Evolutionary conservation across 2,888 invertebrate genomes (phyloP).

Genomic region (Pogonocherus hispidulus): DNA sequence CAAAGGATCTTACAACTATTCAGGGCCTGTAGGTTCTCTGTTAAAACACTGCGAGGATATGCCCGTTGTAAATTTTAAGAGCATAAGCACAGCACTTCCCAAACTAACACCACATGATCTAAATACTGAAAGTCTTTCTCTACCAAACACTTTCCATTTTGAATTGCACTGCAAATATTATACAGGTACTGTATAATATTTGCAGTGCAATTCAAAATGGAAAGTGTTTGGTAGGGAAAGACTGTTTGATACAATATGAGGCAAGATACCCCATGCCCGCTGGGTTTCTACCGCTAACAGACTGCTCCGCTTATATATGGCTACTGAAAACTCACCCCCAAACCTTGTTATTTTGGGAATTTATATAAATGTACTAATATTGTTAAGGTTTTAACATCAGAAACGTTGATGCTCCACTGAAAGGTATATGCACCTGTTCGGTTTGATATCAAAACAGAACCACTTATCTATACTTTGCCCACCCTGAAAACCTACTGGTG

Average conservation of each 20-base stretch:
- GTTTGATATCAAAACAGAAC: conserved; percentile 1
- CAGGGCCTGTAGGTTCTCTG: background rate
- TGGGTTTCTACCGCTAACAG: conserved; percentile 33
- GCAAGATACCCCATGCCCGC: conserved; percentile 21
- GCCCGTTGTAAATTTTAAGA: background rate
- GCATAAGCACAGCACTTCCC: conserved; percentile 11
- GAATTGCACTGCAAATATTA: conserved; percentile 16
- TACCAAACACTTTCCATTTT: conserved; percentile 17
- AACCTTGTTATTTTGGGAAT: background rate
- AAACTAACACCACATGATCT: conserved; percentile 21
- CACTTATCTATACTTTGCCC: background rate
- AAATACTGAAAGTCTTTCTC: conserved; percentile 24
- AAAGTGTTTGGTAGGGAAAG: conserved; percentile 11
- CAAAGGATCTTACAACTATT: background rate
- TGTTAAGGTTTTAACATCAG: too few species aligned
- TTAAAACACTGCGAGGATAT: background rate
- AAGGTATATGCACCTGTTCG: background rate
- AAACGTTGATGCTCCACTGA: too few species aligned
- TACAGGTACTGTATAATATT: conserved; percentile 15
- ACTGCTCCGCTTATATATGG: conserved; percentile 29
- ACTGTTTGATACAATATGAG: conserved; percentile 1
- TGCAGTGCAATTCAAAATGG: conserved; percentile 23
- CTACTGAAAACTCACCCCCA: background rate
- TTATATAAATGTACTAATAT: too few species aligned
- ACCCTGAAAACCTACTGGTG: background rate